Evolutionary conservation across 1,140 invertebrate genomes (phyloP).

Genomic region (Pogonognathellus flavescens): DNA sequence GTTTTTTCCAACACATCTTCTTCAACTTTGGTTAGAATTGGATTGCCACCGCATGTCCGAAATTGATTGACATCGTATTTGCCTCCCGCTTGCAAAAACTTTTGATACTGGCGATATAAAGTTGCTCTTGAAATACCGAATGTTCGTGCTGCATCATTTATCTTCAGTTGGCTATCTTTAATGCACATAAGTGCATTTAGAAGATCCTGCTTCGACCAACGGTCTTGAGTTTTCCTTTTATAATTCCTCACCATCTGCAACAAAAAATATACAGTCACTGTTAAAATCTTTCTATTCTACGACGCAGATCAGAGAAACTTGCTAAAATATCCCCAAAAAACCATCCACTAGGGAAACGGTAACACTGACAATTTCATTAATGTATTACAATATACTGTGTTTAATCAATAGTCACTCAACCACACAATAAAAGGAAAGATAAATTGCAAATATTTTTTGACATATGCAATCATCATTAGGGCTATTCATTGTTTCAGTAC

Average conservation of each 20-base stretch:
- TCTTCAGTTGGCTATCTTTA: slow-evolving; percentile 65
- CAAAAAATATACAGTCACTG: neutral
- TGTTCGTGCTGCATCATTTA: slow-evolving; percentile 64
- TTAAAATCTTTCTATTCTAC: too few relatives aligned
- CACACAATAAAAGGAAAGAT: too few relatives aligned
- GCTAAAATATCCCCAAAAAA: too few relatives aligned
- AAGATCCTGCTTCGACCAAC: slow-evolving; percentile 66
- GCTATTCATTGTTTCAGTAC: too few relatives aligned
- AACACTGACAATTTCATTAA: too few relatives aligned
- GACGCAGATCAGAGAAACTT: too few relatives aligned
- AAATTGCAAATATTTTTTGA: too few relatives aligned
- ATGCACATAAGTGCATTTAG: slow-evolving; percentile 63
- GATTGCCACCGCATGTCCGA: slow-evolving; percentile 65
- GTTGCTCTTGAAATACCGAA: slow-evolving; percentile 66
- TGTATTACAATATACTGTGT: too few relatives aligned
- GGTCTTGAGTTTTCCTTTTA: slow-evolving; percentile 65
- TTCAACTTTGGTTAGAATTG: slow-evolving; percentile 64
- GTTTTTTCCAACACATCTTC: slow-evolving; percentile 67
- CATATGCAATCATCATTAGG: too few relatives aligned
- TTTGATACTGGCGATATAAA: slow-evolving; percentile 64
- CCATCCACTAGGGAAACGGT: too few relatives aligned
- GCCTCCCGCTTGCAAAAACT: slow-evolving; percentile 63
- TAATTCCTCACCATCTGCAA: slow-evolving; percentile 65
- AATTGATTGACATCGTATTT: slow-evolving; percentile 66
- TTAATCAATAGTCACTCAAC: too few relatives aligned